These are phyloP conservation scores for Esox masquinongy DNA, from an alignment of 2,797 vertebrate species.

Conservation along the genomic window DNA sequence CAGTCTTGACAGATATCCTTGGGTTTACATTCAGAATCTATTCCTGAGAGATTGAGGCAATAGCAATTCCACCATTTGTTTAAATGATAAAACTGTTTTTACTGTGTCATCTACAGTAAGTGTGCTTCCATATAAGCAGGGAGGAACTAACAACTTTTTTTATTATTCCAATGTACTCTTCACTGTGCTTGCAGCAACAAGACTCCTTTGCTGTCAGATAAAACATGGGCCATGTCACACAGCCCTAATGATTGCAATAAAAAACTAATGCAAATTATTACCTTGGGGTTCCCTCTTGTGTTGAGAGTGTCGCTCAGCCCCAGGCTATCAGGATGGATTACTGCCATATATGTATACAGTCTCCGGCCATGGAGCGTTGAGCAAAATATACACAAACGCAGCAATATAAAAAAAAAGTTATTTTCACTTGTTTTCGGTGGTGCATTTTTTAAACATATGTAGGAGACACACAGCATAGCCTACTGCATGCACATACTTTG, in stretches of 20 bases:
- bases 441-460: background rate
- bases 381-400: background rate
- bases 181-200: constrained; percentile 62
- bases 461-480: no score
- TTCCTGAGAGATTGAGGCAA: background rate
- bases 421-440: background rate
- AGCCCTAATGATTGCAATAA: constrained; percentile 75
- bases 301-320: constrained; percentile 71
- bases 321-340: constrained; percentile 72
- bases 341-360: constrained; percentile 59
- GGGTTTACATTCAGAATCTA: no score
- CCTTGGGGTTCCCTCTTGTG: constrained; percentile 73
- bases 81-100: background rate
- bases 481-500: background rate
- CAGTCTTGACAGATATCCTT: no score
- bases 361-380: constrained; percentile 47
- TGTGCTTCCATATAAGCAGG: constrained; percentile 48
- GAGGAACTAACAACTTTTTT: constrained; percentile 52
- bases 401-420: background rate
- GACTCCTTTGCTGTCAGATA: constrained; percentile 69
- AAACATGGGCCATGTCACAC: constrained; percentile 74
- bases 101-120: background rate
- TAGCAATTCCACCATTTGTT: background rate
- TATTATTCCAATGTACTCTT: constrained; percentile 60
- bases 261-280: constrained; percentile 79